A percentile compares a stretch with the other conserved stretches of the same genome.
Evolutionary conservation across 2,113 vertebrate species (phyloP).

Genomic region (Ochotona curzoniae): DNA sequence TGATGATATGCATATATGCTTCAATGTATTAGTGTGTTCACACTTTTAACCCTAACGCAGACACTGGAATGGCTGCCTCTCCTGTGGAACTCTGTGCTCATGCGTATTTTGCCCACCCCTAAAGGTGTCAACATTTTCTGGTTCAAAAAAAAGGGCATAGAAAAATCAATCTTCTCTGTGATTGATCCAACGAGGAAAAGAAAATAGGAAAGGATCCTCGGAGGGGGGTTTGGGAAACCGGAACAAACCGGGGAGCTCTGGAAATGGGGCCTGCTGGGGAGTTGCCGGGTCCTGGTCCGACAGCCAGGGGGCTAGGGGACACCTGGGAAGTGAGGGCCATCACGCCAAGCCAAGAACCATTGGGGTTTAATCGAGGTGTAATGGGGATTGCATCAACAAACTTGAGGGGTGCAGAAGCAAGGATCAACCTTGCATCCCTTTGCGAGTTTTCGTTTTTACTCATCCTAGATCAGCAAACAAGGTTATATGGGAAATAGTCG

Average conservation of each 20-base stretch:
- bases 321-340: constrained; percentile 49
- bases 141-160: constrained; percentile 21
- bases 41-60: background rate
- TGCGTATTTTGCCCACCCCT: background rate
- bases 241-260: constrained; percentile 42
- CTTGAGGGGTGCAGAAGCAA: constrained; percentile 70
- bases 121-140: constrained; percentile 29
- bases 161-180: constrained; percentile 49
- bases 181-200: background rate
- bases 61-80: background rate
- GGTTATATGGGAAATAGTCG: constrained; percentile 3
- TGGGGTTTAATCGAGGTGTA: constrained; percentile 80
- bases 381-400: constrained; percentile 77
- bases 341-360: constrained; percentile 68
- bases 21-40: too few relatives aligned
- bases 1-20: background rate
- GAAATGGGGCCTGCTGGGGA: background rate
- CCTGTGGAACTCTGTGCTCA: background rate
- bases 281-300: background rate
- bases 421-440: constrained; percentile 71
- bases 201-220: background rate
- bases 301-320: background rate
- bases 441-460: constrained; percentile 45
- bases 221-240: background rate
- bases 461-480: constrained; percentile 43